These are phyloP conservation scores for Cerceris rybyensis DNA, from an alignment of 2,888 invertebrate species.

Conservation along the genomic window DNA sequence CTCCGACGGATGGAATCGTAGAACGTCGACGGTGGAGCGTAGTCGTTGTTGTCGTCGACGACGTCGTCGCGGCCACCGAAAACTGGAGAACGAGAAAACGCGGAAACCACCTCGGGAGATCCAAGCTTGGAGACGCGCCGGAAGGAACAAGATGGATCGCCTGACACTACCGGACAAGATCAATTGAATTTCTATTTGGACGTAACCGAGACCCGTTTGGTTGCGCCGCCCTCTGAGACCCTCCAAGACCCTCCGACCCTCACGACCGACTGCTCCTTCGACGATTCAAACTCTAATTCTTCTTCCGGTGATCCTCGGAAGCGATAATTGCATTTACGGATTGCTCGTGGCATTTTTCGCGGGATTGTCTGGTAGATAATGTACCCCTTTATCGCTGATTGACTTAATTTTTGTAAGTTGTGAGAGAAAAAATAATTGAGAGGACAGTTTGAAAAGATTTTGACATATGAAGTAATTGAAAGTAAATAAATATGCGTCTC, in stretches of 20 bases:
- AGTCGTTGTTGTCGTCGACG: too few relatives aligned
- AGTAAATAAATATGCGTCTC: too few relatives aligned
- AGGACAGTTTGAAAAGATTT: too few relatives aligned
- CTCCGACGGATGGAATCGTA: slow-evolving; percentile 72
- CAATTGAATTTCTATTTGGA: slow-evolving; percentile 84
- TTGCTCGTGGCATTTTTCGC: slow-evolving; percentile 2
- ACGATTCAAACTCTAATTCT: slow-evolving; percentile 54
- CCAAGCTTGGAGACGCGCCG: slow-evolving; percentile 74
- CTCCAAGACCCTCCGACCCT: slow-evolving; percentile 7
- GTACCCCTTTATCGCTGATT: not conserved
- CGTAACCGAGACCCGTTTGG: slow-evolving; percentile 65
- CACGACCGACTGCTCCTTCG: slow-evolving; percentile 20
- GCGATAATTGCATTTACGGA: slow-evolving; percentile 43
- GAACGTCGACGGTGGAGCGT: slow-evolving; percentile 51
- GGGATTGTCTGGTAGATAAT: not conserved
- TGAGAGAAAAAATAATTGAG: too few relatives aligned
- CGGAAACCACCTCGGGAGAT: slow-evolving; percentile 71
- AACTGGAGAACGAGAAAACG: slow-evolving; percentile 68
- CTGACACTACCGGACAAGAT: slow-evolving; percentile 83
- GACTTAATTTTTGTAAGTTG: not conserved
- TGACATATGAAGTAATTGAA: too few relatives aligned
- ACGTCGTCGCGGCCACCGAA: slow-evolving; percentile 68
- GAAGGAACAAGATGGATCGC: slow-evolving; percentile 83
- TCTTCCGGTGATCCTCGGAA: slow-evolving; percentile 48
- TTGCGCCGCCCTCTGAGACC: slow-evolving; percentile 13